phyloP scores from a whole-genome alignment of 2,888 invertebrate genomes.

The Acanthosoma haemorrhoidale region DNA sequence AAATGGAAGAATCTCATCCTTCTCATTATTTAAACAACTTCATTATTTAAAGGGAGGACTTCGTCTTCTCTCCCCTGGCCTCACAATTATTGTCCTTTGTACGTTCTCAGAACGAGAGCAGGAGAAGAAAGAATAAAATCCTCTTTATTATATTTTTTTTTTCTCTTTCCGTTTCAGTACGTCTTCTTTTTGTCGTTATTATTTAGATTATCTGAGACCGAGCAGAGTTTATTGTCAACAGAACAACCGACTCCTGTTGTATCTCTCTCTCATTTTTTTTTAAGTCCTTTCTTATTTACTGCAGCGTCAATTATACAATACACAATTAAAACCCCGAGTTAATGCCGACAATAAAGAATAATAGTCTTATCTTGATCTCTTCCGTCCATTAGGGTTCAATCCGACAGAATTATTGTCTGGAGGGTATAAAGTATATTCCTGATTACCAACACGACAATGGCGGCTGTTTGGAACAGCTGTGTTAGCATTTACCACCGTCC shows the following conservation, averaged over 20 bases:
- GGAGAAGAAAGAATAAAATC: neutral
- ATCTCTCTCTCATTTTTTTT: neutral
- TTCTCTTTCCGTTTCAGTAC: too few species aligned
- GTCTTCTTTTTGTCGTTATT: conserved; percentile 4
- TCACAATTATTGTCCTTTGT: conserved; percentile 10
- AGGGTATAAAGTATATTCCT: neutral
- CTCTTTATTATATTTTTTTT: neutral
- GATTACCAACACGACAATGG: too few species aligned
- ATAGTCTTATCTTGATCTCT: neutral
- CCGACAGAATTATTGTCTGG: neutral
- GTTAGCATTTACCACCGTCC: too few species aligned
- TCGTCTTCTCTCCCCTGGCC: neutral
- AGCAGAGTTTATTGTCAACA: neutral
- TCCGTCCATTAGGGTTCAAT: neutral
- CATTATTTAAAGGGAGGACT: conserved; percentile 3
- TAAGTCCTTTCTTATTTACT: neutral
- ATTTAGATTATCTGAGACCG: too few species aligned
- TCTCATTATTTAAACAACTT: conserved; percentile 9
- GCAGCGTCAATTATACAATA: neutral
- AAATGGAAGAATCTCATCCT: neutral
- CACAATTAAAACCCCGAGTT: neutral
- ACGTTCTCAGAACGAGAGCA: neutral
- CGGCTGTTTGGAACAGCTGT: too few species aligned
- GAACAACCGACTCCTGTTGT: neutral
- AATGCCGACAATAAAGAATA: neutral